A percentile compares a stretch with the other conserved stretches of the same genome.
These are phyloP conservation scores for Istiophorus platypterus DNA, from an alignment of 2,113 vertebrate species.

Conservation along the genomic window DNA sequence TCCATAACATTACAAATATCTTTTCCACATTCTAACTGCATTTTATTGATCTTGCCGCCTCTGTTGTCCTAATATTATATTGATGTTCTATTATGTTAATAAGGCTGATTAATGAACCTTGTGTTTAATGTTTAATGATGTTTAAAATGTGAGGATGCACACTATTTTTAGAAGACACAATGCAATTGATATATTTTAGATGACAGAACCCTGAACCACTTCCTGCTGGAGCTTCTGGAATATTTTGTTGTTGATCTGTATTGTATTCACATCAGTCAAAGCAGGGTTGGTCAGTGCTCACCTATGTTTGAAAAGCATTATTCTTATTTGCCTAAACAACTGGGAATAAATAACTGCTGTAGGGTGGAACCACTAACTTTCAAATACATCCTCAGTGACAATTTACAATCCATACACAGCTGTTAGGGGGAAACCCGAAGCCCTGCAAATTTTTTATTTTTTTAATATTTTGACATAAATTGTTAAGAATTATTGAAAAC, in stretches of 20 bases:
- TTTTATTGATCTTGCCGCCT: too few species aligned
- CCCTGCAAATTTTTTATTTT: too few species aligned
- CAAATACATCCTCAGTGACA: background rate
- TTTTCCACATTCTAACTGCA: too few species aligned
- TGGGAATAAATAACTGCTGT: background rate
- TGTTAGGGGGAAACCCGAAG: too few species aligned
- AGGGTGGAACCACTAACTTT: background rate
- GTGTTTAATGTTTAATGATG: background rate
- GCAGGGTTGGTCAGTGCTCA: background rate
- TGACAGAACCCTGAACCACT: too few species aligned
- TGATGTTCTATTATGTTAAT: too few species aligned
- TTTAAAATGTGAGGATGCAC: too few species aligned
- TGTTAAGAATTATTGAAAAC: background rate
- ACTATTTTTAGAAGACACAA: too few species aligned
- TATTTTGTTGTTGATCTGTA: background rate
- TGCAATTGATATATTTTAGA: too few species aligned
- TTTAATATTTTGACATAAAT: background rate
- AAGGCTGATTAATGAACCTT: too few species aligned
- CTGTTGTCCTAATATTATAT: background rate
- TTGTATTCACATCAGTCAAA: too few species aligned
- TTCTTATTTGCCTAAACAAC: background rate
- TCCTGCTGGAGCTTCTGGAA: too few species aligned
- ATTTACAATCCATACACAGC: background rate
- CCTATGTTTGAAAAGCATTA: background rate
- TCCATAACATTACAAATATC: background rate